phyloP scores from a whole-genome alignment of 1,140 invertebrate genomes.

The Sycophaga agraensis region DNA sequence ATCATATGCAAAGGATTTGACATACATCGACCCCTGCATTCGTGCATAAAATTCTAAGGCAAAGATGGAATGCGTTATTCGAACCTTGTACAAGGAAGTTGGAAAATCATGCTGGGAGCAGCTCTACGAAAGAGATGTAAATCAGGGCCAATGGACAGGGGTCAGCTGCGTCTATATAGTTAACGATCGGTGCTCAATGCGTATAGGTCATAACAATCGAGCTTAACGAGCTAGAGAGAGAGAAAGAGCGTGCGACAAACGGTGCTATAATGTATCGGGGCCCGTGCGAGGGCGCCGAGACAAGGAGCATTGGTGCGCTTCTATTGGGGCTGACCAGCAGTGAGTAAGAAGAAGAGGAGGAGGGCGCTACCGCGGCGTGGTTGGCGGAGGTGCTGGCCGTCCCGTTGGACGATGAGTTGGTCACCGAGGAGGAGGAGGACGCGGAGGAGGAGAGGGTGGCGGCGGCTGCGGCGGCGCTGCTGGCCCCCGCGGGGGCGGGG shows the following conservation, averaged over 20 bases:
- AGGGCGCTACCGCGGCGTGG: constrained; percentile 51
- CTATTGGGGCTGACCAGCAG: constrained; percentile 31
- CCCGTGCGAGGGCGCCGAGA: background rate
- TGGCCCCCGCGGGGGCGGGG: background rate
- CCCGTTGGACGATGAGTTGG: constrained; percentile 31
- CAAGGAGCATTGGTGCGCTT: constrained; percentile 24
- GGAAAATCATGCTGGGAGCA: no score
- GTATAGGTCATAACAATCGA: no score
- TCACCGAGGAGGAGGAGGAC: constrained; percentile 33
- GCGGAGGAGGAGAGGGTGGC: constrained; percentile 29
- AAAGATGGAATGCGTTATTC: no score
- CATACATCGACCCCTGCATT: no score
- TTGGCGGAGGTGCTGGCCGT: constrained; percentile 45
- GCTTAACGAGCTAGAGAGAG: background rate
- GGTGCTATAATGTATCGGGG: background rate
- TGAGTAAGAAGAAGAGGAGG: constrained; percentile 39
- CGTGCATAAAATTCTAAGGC: no score
- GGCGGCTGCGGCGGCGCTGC: constrained; percentile 29
- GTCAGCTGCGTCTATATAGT: no score
- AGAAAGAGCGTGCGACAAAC: background rate
- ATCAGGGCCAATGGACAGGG: no score
- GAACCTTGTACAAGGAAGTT: no score
- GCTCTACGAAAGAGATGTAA: no score
- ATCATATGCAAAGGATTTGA: no score
- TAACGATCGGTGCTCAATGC: no score